Evolutionary conservation across 2,797 vertebrate species (phyloP).

Genomic region (Petrocephalus sullivani): DNA sequence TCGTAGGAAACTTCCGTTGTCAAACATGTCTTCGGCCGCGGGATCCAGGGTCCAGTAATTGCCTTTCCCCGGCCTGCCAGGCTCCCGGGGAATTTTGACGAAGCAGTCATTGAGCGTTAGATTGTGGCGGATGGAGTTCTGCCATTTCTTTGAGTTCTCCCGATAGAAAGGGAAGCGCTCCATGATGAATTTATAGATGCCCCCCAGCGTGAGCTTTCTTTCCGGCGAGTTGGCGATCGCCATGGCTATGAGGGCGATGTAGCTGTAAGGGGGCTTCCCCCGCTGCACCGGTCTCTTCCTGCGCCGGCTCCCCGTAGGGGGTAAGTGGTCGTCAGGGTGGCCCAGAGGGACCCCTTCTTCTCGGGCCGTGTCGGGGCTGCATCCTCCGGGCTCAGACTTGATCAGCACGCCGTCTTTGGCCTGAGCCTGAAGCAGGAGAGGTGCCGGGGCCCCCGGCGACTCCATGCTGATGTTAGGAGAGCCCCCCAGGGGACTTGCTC

Average conservation of each 20-base stretch:
- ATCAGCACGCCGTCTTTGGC: slow-evolving; percentile 63
- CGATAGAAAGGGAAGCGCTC: slow-evolving; percentile 95
- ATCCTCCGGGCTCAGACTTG: slow-evolving; percentile 67
- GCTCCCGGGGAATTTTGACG: slow-evolving; percentile 86
- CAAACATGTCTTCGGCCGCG: slow-evolving; percentile 88
- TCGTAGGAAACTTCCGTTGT: slow-evolving; percentile 81
- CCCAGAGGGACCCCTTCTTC: slow-evolving; percentile 53
- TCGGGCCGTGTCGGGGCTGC: slow-evolving; percentile 52
- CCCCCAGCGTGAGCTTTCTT: slow-evolving; percentile 87
- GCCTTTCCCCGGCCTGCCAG: slow-evolving; percentile 83
- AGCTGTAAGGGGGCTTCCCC: slow-evolving; percentile 94
- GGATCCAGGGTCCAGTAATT: slow-evolving; percentile 92
- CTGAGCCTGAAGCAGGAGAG: slow-evolving; percentile 57
- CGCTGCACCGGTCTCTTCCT: slow-evolving; percentile 87
- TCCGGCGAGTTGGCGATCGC: slow-evolving; percentile 90
- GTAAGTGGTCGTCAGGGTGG: slow-evolving; percentile 60
- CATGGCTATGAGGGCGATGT: slow-evolving; percentile 97
- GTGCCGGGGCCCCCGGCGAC: slow-evolving; percentile 58
- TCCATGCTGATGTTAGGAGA: slow-evolving; percentile 64
- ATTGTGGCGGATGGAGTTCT: slow-evolving; percentile 84
- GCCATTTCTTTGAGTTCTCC: slow-evolving; percentile 93
- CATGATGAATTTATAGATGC: slow-evolving; percentile 96
- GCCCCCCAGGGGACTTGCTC: slow-evolving; percentile 64
- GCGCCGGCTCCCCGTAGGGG: slow-evolving; percentile 65
- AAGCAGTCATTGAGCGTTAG: slow-evolving; percentile 85